Conservation (phyloP, 1,140 invertebrate species). For the Musca vetustissima region DNA sequence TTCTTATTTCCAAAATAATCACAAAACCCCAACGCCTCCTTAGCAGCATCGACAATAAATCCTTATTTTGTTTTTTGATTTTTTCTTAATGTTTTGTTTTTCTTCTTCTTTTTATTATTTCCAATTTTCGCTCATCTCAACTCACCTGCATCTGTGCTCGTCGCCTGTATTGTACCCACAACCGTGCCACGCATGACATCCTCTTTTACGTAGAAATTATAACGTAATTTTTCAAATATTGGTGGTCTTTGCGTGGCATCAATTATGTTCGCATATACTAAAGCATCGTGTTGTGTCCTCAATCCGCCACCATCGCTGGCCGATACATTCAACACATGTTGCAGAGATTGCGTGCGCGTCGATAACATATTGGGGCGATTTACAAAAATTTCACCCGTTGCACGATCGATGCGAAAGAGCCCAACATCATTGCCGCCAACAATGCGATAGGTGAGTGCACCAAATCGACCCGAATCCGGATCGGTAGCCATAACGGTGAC, state of each 20-base stretch:
- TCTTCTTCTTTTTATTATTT: background rate
- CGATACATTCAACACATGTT: constrained; percentile 76
- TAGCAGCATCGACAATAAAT: background rate
- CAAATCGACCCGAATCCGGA: constrained; percentile 81
- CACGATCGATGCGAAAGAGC: constrained; percentile 80
- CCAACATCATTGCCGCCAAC: constrained; percentile 78
- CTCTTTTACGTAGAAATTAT: constrained; percentile 79
- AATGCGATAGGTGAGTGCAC: constrained; percentile 78
- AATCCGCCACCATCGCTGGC: constrained; percentile 85
- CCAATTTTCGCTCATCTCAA: background rate
- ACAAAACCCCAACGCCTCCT: background rate
- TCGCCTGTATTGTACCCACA: constrained; percentile 77
- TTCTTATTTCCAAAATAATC: no score
- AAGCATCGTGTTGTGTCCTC: constrained; percentile 69
- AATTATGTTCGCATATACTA: constrained; percentile 76
- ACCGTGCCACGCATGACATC: constrained; percentile 72
- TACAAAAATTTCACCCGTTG: constrained; percentile 79
- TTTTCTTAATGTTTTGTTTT: no score
- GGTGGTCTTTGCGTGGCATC: constrained; percentile 70
- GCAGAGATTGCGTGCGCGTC: constrained; percentile 54
- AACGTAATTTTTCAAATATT: constrained; percentile 78
- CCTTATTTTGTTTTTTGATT: background rate
- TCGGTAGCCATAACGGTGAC: constrained; percentile 84
- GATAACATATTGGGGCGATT: constrained; percentile 67
- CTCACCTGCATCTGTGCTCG: constrained; percentile 67